Percentiles rank a stretch among this genome's conserved stretches.
Evolutionary conservation across 2,113 vertebrate species (phyloP).

Genomic region (Hymenochirus boettgeri): DNA sequence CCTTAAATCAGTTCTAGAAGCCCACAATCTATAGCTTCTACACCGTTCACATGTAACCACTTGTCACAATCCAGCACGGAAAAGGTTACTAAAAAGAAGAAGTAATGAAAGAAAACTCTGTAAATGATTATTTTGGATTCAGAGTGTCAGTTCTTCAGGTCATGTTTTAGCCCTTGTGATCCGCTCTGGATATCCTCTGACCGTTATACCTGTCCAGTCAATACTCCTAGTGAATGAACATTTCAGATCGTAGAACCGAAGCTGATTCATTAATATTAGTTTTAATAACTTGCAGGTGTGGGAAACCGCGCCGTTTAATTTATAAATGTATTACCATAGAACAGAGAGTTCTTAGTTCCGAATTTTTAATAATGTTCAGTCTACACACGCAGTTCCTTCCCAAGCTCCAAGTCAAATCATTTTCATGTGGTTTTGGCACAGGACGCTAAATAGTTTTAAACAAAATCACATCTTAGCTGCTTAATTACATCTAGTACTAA

Average conservation of each 20-base stretch:
- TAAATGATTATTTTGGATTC: neutral
- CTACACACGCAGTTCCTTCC: neutral
- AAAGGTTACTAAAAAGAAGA: too few relatives aligned
- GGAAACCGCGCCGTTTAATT: neutral
- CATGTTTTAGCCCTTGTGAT: neutral
- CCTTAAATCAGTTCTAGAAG: too few relatives aligned
- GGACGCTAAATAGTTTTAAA: neutral
- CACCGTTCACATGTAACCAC: too few relatives aligned
- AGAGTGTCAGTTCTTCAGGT: neutral
- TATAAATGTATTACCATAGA: neutral
- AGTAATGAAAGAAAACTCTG: neutral
- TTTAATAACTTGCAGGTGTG: constrained; percentile 6
- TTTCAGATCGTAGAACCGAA: neutral
- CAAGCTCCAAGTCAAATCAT: neutral
- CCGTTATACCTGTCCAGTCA: neutral
- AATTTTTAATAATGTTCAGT: neutral
- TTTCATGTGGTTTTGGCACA: neutral
- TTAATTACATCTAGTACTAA: neutral
- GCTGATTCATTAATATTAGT: neutral
- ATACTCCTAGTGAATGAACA: neutral
- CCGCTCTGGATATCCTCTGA: neutral
- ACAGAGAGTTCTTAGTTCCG: neutral
- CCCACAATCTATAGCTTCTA: too few relatives aligned
- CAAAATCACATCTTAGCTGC: neutral
- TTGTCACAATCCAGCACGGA: too few relatives aligned